Conservation (phyloP, 2,113 vertebrate species). For the Ctenodactylus gundi region DNA sequence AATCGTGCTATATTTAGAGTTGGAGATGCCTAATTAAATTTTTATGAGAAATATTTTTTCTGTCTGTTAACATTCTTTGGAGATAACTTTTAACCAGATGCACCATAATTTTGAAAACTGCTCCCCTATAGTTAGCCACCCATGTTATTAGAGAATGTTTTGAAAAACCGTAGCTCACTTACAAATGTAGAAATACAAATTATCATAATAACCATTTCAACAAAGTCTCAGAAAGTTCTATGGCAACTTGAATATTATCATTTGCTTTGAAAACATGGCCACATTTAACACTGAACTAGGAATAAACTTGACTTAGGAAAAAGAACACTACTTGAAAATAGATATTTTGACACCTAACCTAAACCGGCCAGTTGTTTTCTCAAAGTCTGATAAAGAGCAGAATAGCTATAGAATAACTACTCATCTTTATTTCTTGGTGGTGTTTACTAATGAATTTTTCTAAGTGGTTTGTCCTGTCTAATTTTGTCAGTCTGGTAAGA, state of each 20-base stretch:
- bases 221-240: background rate
- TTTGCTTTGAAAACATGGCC: background rate
- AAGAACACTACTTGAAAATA: conserved; percentile 12
- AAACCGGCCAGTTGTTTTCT: background rate
- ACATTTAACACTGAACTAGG: background rate
- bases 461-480: conserved; percentile 45
- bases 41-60: background rate
- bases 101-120: background rate
- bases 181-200: background rate
- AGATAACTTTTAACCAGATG: background rate
- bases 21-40: background rate
- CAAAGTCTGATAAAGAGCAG: background rate
- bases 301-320: background rate
- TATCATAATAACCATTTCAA: background rate
- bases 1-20: background rate
- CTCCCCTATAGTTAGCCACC: background rate
- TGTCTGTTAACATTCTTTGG: background rate
- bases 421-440: background rate
- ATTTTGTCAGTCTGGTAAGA: conserved; percentile 60
- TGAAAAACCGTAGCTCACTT: background rate
- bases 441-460: conserved; percentile 48
- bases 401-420: background rate
- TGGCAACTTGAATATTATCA: background rate
- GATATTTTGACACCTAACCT: background rate
- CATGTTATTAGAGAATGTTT: background rate